Conservation (phyloP, 2,888 invertebrate species). For the Netelia fuscicornis region DNA sequence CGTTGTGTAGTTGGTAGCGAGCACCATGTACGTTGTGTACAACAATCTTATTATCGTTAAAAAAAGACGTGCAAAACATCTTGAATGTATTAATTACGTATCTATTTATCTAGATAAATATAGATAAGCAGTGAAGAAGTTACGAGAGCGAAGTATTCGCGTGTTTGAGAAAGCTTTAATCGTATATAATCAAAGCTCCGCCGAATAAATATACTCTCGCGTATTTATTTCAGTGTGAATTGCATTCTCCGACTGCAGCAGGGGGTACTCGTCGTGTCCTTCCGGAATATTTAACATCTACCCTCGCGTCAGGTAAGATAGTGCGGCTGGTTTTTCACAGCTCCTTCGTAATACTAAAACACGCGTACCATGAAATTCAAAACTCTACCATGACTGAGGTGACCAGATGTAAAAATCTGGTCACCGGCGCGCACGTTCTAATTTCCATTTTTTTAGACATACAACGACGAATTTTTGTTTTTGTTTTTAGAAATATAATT, state of each 20-base stretch:
- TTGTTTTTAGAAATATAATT: too few species aligned
- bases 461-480: too few species aligned
- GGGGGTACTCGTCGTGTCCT: slow-evolving; percentile 40
- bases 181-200: slow-evolving; percentile 35
- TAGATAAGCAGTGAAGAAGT: neutral
- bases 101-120: neutral
- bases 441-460: too few species aligned
- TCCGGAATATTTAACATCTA: slow-evolving; percentile 71
- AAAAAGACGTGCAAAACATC: neutral
- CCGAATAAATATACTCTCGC: slow-evolving; percentile 38
- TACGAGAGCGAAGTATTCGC: neutral
- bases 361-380: neutral
- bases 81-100: neutral
- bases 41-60: neutral
- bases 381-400: neutral
- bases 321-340: neutral
- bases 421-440: too few species aligned
- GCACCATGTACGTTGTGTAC: neutral
- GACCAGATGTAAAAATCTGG: too few species aligned
- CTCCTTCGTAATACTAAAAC: slow-evolving; percentile 9
- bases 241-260: slow-evolving; percentile 63
- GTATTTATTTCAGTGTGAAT: slow-evolving; percentile 67
- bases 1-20: neutral
- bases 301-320: slow-evolving; percentile 32
- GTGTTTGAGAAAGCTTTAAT: slow-evolving; percentile 31